Evolutionary conservation across 2,888 invertebrate genomes (phyloP).

Genomic region (Falcaria lacertinaria): DNA sequence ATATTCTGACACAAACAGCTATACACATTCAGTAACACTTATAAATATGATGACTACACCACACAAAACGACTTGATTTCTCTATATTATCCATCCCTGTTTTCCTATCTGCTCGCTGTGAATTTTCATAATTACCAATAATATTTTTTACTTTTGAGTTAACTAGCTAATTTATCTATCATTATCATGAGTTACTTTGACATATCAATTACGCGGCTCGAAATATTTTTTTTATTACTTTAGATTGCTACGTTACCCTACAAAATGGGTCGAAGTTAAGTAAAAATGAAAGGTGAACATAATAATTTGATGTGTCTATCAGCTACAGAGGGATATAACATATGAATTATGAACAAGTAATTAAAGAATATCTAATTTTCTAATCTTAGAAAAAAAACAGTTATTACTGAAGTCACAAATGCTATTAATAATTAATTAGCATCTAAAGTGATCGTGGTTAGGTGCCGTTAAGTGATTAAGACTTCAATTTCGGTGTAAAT

Average conservation of each 20-base stretch:
- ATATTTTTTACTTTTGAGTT: conserved; percentile 58
- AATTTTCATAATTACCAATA: conserved; percentile 58
- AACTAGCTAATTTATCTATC: conserved; percentile 73
- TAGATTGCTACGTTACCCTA: conserved; percentile 71
- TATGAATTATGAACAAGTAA: conserved; percentile 37
- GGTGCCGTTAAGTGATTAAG: conserved; percentile 71
- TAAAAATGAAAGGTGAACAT: conserved; percentile 43
- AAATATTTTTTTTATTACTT: conserved; percentile 66
- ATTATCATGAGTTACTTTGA: conserved; percentile 78
- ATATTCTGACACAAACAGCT: conserved; percentile 57
- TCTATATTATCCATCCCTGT: conserved; percentile 75
- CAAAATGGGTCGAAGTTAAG: conserved; percentile 68
- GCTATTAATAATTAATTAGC: conserved; percentile 66
- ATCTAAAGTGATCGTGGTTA: conserved; percentile 53
- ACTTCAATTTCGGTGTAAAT: conserved; percentile 67
- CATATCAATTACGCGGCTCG: conserved; percentile 80
- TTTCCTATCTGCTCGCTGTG: conserved; percentile 77
- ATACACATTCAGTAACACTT: conserved; percentile 76
- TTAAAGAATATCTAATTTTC: too few species aligned
- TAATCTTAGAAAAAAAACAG: not conserved
- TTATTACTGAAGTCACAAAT: conserved; percentile 43
- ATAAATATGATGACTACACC: conserved; percentile 67
- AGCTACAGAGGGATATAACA: too few species aligned
- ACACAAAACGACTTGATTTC: conserved; percentile 69
- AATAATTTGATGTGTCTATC: too few species aligned